Conservation (phyloP, 2,113 vertebrate species). For the Euleptes europaea region DNA sequence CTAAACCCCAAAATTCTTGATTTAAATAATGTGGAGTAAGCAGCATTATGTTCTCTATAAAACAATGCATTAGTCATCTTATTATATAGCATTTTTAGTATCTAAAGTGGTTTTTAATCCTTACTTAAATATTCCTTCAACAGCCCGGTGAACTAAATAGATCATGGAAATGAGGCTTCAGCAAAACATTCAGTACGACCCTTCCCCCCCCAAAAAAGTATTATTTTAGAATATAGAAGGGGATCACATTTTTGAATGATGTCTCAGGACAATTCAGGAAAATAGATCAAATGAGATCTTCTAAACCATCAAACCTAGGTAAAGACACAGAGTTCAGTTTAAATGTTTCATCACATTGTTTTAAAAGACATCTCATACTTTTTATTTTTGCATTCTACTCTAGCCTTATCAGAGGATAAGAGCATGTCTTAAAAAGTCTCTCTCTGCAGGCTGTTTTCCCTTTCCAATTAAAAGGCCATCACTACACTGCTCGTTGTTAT, state of each 20-base stretch:
- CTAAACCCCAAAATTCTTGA: not conserved
- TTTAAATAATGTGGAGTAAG: not conserved
- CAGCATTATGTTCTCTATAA: not conserved
- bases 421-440: not conserved
- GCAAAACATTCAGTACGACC: not conserved
- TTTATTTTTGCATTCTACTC: too few species aligned
- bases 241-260: not conserved
- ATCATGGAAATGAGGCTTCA: not conserved
- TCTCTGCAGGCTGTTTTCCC: slow-evolving; percentile 1
- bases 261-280: not conserved
- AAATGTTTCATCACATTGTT: not conserved
- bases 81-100: not conserved
- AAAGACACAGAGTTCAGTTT: not conserved
- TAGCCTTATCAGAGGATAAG: not conserved
- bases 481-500: not conserved
- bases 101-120: not conserved
- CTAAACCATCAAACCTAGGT: not conserved
- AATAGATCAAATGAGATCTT: not conserved
- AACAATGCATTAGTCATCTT: not conserved
- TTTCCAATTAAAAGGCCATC: slow-evolving; percentile 18
- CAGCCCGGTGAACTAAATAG: not conserved
- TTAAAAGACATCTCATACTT: not conserved
- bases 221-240: not conserved
- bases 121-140: not conserved
- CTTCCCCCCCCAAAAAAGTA: not conserved